Percentiles rank a stretch among this genome's conserved stretches.
Conservation (phyloP, 2,797 vertebrate genomes). For the Hephaestus fuliginosus region DNA sequence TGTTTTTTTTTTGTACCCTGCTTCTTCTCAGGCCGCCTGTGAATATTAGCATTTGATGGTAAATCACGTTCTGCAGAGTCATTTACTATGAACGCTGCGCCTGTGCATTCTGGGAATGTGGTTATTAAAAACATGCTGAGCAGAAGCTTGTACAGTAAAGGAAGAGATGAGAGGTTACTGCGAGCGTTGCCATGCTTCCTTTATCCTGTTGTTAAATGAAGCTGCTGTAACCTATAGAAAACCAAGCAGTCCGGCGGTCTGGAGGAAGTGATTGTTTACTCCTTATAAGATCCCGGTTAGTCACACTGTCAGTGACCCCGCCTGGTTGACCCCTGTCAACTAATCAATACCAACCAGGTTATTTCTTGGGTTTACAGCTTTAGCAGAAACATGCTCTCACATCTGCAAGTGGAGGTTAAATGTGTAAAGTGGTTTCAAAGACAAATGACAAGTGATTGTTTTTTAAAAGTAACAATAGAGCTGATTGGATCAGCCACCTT, state of each 20-base stretch:
- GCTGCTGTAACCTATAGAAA: neutral
- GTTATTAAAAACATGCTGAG: slow-evolving; percentile 1
- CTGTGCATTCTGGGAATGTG: neutral
- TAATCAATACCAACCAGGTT: slow-evolving; percentile 1
- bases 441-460: slow-evolving; percentile 1
- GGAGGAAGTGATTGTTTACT: neutral
- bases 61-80: neutral
- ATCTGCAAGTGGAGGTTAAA: neutral
- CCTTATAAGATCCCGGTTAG: neutral
- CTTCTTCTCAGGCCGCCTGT: neutral
- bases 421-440: neutral
- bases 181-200: neutral
- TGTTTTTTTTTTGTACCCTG: too few species aligned
- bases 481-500: slow-evolving; percentile 42
- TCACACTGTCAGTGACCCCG: neutral
- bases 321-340: neutral
- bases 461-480: slow-evolving; percentile 21
- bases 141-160: neutral
- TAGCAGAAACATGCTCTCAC: neutral
- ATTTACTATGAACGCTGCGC: neutral
- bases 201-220: neutral
- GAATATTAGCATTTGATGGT: neutral
- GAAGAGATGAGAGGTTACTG: neutral
- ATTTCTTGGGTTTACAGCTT: neutral
- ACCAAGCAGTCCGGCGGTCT: neutral